Conservation (phyloP, 2,113 vertebrate genomes). For the Poeciliopsis occidentalis region DNA sequence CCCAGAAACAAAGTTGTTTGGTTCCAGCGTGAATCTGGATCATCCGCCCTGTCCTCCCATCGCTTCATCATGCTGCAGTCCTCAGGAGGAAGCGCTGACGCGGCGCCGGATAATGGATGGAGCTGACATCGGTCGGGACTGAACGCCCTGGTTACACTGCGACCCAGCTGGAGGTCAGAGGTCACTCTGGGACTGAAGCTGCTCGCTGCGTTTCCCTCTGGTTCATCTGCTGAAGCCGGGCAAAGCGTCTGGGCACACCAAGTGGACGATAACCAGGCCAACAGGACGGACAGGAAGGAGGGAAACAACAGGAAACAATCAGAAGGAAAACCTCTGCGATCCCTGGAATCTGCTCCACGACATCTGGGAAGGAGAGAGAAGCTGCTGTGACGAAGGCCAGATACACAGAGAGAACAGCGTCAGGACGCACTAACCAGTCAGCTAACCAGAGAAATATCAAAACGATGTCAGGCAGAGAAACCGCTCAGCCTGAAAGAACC, state of each 20-base stretch:
- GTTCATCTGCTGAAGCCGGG: not conserved
- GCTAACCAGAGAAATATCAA: no score
- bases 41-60: not conserved
- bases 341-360: slow-evolving; percentile 8
- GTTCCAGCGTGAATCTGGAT: not conserved
- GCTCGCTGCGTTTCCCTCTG: slow-evolving; percentile 15
- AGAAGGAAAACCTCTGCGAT: slow-evolving; percentile 22
- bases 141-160: no score
- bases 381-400: slow-evolving; percentile 42
- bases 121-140: not conserved
- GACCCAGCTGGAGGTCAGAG: slow-evolving; percentile 14
- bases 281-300: slow-evolving; percentile 33
- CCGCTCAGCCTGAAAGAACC: no score
- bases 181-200: no score
- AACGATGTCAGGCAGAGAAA: no score
- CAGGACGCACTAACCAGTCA: no score
- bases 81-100: not conserved
- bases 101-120: slow-evolving; percentile 15
- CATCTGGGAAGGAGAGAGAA: slow-evolving; percentile 42
- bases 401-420: not conserved
- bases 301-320: slow-evolving; percentile 32
- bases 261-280: slow-evolving; percentile 33
- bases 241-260: not conserved
- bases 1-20: not conserved
- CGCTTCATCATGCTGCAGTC: not conserved